Base-by-base conservation (phyloP, 2,797 vertebrate genomes). In the Sparidentex hasta region DNA sequence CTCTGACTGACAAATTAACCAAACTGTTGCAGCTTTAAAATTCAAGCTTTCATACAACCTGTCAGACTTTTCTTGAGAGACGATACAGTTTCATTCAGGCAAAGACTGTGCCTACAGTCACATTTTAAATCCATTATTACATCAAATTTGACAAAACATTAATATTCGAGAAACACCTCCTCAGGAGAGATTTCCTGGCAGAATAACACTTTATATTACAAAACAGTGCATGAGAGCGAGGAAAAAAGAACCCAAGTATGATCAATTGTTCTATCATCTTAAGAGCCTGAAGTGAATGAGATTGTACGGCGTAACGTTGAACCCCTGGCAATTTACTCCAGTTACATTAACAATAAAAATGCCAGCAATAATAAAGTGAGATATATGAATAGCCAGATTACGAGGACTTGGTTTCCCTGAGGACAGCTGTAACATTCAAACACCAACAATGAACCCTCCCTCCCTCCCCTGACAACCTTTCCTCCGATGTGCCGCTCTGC, bases 371-470 rank as follows among this genome's bases (percentile, higher is more conserved):
- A 51, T 20, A 44, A 47, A 71, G 56, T 3, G 14, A 68, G 70
- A 65, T 59, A 59, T 8, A 16, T 23, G 41, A 65, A 56, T 52
- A 11, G 2, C 11, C 46, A n/a, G 48, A 48, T 47, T 18, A 29
- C 38, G 17, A 21, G 11, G 73, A 43, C 12, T 50, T 25, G 33
- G 33, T 65, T 55, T 68, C 64, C 84, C 75, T 0, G 29, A 85
- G 48, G 84, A 80, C 13, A 13, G 7, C 9, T 44, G 63, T 66
- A 75, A 67, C 83, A 82, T 85, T 80, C 65, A 89, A 89, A 86
- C 83, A 72, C 46, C 77, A 84, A 59, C 73, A 71, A 80, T 52
- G 21, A 20, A 7, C 54, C 38, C 38, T 9, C 38, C 38, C 38
- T 38, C 12, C 38, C 18, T 25, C 14, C 14, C 41, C 79, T 12